Percentiles rank a stretch among this genome's conserved stretches.
Conservation (phyloP, 1,140 invertebrate genomes). For the Cardiocondyla obscurior region DNA sequence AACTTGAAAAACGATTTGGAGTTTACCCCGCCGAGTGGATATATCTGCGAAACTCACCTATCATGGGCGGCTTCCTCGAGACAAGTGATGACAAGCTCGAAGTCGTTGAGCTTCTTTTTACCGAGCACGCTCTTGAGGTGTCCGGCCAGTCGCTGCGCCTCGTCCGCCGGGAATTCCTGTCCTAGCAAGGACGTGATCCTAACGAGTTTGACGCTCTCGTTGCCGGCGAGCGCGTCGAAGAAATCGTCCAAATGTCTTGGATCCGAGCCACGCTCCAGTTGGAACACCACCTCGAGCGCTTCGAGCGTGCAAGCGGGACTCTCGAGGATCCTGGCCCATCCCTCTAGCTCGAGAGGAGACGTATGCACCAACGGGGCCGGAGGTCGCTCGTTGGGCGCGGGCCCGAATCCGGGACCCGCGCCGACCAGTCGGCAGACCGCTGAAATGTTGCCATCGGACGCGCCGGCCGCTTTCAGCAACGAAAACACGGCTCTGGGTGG, state of each 20-base stretch:
- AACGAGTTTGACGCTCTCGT: slow-evolving; percentile 82
- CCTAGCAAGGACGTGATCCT: slow-evolving; percentile 83
- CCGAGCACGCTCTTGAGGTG: slow-evolving; percentile 82
- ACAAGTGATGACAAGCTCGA: slow-evolving; percentile 84
- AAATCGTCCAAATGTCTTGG: slow-evolving; percentile 80
- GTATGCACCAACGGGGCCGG: slow-evolving; percentile 81
- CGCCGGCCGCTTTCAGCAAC: slow-evolving; percentile 83
- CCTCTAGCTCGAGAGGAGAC: slow-evolving; percentile 81
- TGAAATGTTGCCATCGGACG: slow-evolving; percentile 83
- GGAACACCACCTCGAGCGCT: slow-evolving; percentile 83
- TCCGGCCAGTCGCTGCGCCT: slow-evolving; percentile 80
- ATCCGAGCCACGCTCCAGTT: slow-evolving; percentile 81
- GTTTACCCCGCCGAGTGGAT: background rate
- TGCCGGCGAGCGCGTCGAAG: slow-evolving; percentile 80
- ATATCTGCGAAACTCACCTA: slow-evolving; percentile 69
- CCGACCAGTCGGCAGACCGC: slow-evolving; percentile 83
- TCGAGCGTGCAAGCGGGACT: slow-evolving; percentile 81
- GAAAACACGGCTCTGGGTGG: slow-evolving; percentile 83
- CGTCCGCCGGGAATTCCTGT: slow-evolving; percentile 81
- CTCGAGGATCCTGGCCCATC: slow-evolving; percentile 83
- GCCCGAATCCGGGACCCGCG: slow-evolving; percentile 75
- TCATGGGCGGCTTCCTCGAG: slow-evolving; percentile 84
- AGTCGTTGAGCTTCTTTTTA: slow-evolving; percentile 82
- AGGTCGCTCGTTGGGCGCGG: slow-evolving; percentile 75
- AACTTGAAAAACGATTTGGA: background rate